Evolutionary conservation across 2,888 invertebrate genomes (phyloP), one percentile per base, ranked within the genome.

Genomic region (Cacoxenus indagator): DNA sequence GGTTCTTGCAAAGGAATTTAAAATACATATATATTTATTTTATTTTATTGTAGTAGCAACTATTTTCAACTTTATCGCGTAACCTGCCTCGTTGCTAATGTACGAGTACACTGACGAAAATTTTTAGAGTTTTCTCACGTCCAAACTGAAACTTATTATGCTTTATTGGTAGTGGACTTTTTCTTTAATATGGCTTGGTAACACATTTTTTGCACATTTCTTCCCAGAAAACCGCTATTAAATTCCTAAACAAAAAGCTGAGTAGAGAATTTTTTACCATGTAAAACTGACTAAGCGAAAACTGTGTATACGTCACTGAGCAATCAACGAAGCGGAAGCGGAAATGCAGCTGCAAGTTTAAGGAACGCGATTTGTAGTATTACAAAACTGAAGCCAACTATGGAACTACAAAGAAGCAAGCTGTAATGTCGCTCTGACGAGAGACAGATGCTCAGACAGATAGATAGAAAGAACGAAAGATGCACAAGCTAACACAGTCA

Each of bases 351-450:
- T 22, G 19, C 24, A 19, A 65, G 22, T 29, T 46, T 17, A 51
- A 68, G 55, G 64, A 55, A 64, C 46, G 64, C 64, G 64, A 64
- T 55, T 55, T 55, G 65, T 65, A 43, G 24, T 14, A 26, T 48
- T 19, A 27, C 57, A 26, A 57, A n/a, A 57, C 27, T 1, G 14
- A 19, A 54, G 14, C 54, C 22, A 54, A 54, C 54, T 54, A 54
- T 54, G 54, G n/a, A 46, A 48, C 48, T n/a, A 48, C 48, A 48
- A 48, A 9, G 74, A 73, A 11, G 37, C 37, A 37, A 37, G 37
- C 14, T 11, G 37, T 74, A 73, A 67, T 77, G 76, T 75, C 75
- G 70, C 70, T 65, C 62, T 66, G 68, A 72, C 71, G 71, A 66
- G n/a, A 65, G 59, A 69, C 61, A 71, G 77, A 73, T 70, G 67